These are phyloP conservation scores for Alloscopus bannaensis DNA, from an alignment of 2,888 invertebrate genomes.

Conservation along the genomic window DNA sequence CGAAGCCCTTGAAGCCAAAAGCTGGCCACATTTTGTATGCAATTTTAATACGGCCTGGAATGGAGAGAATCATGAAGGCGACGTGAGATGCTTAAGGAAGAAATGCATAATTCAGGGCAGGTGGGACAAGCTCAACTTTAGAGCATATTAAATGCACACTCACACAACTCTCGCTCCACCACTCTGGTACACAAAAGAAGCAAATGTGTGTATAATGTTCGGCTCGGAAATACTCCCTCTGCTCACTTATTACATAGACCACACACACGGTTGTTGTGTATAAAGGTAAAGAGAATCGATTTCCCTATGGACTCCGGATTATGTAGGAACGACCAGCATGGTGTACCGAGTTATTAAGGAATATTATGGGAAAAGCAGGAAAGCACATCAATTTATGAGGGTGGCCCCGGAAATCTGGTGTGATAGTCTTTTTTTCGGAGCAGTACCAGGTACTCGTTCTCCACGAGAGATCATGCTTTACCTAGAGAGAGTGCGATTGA, in stretches of 20 bases:
- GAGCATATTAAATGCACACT: neutral
- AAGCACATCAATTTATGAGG: neutral
- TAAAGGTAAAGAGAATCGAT: neutral
- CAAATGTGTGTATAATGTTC: too few species aligned
- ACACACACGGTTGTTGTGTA: neutral
- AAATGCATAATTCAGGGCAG: conserved; percentile 37
- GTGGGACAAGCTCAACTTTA: conserved; percentile 18
- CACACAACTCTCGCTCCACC: too few species aligned
- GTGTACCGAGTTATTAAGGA: too few species aligned
- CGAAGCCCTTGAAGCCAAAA: neutral
- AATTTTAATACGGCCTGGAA: conserved; percentile 26
- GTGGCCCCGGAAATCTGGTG: neutral
- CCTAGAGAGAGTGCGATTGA: too few species aligned
- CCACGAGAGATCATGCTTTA: too few species aligned
- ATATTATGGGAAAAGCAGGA: neutral
- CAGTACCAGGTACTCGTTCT: neutral
- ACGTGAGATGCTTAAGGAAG: conserved; percentile 9
- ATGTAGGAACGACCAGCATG: too few species aligned
- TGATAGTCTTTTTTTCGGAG: neutral
- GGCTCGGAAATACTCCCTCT: too few species aligned
- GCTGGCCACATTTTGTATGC: conserved; percentile 22
- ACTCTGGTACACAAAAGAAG: too few species aligned
- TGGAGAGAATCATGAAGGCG: neutral
- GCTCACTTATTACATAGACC: neutral
- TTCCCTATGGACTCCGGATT: conserved; percentile 8